phyloP scores from a whole-genome alignment of 2,888 invertebrate genomes.

The Myopa testacea region DNA sequence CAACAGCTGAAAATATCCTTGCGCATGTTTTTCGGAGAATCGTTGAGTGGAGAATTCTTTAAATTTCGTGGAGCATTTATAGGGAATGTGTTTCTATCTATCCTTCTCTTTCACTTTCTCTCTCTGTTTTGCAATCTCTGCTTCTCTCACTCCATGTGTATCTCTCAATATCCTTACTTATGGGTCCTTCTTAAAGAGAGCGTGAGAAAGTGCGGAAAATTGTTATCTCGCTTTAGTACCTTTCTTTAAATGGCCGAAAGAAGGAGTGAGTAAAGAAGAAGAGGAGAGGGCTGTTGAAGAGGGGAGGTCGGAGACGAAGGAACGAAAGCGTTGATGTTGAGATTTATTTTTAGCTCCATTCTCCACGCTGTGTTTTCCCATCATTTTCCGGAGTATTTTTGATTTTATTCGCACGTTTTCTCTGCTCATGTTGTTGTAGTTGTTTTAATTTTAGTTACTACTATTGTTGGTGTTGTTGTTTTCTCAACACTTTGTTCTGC shows the following conservation, averaged over 20 bases:
- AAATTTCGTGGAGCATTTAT: background rate
- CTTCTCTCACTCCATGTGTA: background rate
- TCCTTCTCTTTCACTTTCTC: background rate
- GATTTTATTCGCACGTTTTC: slow-evolving; percentile 7
- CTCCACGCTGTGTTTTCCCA: slow-evolving; percentile 21
- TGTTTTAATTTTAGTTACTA: slow-evolving; percentile 1
- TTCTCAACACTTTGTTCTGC: background rate
- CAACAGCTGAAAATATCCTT: slow-evolving; percentile 24
- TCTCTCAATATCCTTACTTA: background rate
- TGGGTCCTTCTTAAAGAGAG: background rate
- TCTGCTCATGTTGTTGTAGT: background rate
- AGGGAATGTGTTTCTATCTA: background rate
- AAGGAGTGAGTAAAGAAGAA: background rate
- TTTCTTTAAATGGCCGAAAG: slow-evolving; percentile 31
- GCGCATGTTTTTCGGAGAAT: slow-evolving; percentile 18
- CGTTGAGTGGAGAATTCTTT: no score
- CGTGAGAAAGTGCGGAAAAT: slow-evolving; percentile 42
- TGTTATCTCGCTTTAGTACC: slow-evolving; percentile 50
- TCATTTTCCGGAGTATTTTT: slow-evolving; percentile 31
- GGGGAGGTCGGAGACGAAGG: background rate
- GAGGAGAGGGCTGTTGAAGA: no score
- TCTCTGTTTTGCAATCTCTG: background rate
- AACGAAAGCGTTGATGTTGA: slow-evolving; percentile 10
- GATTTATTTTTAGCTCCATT: slow-evolving; percentile 11
- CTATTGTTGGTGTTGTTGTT: background rate